Percentiles rank a stretch among this genome's conserved stretches.
Evolutionary conservation across 2,888 invertebrate genomes (phyloP).

Genomic region (Lochmaea crataegi): DNA sequence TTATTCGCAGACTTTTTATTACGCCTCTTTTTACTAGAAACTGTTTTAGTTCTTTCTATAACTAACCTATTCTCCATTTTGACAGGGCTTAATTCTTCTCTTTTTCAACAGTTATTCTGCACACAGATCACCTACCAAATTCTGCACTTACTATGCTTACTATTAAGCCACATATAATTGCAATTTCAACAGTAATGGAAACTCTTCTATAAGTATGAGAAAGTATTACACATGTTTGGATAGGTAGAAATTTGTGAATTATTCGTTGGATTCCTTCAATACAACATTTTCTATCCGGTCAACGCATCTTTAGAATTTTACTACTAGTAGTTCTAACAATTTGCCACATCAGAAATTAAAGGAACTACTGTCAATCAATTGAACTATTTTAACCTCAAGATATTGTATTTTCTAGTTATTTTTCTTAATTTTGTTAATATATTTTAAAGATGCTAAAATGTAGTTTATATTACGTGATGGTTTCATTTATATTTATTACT

Average conservation of each 20-base stretch:
- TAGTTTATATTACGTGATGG: constrained; percentile 2
- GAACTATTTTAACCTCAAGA: constrained; percentile 12
- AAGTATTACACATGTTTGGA: too few species aligned
- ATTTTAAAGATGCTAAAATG: constrained; percentile 21
- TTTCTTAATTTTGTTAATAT: constrained; percentile 16
- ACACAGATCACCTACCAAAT: too few species aligned
- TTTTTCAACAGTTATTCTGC: too few species aligned
- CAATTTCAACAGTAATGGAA: too few species aligned
- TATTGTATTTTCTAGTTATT: constrained; percentile 6
- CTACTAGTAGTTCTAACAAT: constrained; percentile 8
- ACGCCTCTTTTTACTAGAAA: not conserved
- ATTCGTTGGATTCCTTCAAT: too few species aligned
- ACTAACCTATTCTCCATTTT: not conserved
- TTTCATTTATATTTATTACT: constrained; percentile 18
- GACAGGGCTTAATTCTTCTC: too few species aligned
- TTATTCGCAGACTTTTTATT: not conserved
- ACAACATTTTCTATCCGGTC: not conserved
- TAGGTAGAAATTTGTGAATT: too few species aligned
- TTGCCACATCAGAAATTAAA: constrained; percentile 10
- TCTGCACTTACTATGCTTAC: too few species aligned
- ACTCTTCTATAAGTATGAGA: too few species aligned
- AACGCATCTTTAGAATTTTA: not conserved
- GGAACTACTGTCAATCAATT: not conserved
- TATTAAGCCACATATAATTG: too few species aligned
- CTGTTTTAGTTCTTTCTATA: not conserved